Evolutionary conservation across 2,888 invertebrate species (phyloP), one percentile per base, ranked within the genome.

Genomic region (Embidobia sp.): DNA sequence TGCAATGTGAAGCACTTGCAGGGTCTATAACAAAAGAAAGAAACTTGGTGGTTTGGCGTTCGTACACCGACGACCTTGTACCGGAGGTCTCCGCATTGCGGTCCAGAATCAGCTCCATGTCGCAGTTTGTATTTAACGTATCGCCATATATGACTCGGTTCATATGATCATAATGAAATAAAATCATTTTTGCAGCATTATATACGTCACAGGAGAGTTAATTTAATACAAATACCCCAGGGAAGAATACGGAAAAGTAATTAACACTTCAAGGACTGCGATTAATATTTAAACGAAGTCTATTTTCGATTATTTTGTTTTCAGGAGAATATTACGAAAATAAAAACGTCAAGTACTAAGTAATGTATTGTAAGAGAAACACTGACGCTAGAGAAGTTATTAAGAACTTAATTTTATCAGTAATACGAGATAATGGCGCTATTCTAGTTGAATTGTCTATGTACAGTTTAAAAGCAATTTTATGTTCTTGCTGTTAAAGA

Each of bases 61-160:
- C 63, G 49, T 69, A 57, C 51, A 66, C 31, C 10, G 44, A 19
- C 55, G 77, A 67, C 77, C 77, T 77, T 77, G 77, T 48, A 59
- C 26, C 64, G 70, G 61, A 77, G 76, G 63, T 53, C 75, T 75
- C 75, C 55, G 69, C 67, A 75, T 59, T 75, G 75, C 75, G 55
- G 75, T 67, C 67, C 67, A 75, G 67, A 74, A 53, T 61, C 74
- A 53, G 48, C 59, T 74, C 49, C 67, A 63, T 61, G 53, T 73
- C 64, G 48, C 49, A 48, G 55, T 63, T 67, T 46, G 40, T 67
- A 51, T 67, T 63, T 27, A 61, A 69, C 55, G 33, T 53, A 33
- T 66, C 31, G 49, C 64, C 64, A 53, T 66, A 53, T 44, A 53
- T 44, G 63, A 48, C 16, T 46, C 3, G 6, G 29, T 11, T 33